Evolutionary conservation across 2,113 vertebrate species (phyloP), one percentile per base, ranked within the genome.

Genomic region (Lonchura striata): DNA sequence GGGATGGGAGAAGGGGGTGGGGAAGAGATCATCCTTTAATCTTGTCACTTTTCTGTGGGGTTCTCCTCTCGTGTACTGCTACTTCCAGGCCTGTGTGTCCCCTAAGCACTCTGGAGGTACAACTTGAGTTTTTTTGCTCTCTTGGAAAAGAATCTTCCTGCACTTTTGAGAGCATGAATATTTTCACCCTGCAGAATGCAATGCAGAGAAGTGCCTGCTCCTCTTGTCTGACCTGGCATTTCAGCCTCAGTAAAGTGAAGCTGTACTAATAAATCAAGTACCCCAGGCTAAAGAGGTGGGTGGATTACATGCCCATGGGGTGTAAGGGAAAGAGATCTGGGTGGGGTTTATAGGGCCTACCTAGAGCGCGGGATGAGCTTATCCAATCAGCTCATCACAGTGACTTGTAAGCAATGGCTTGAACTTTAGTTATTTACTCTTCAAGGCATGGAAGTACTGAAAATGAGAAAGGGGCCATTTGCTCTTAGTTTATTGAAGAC

Each of bases 21-120:
- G 93, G 95, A 74, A 95, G 91, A 95, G 91, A 90, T 94, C 79
- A 92, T 96, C 94, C 95, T 96, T 97, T 97, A 95, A 97, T 97
- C 86, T 97, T 90, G 94, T 96, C 89, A 95, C 92, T 83, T 95
- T 96, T 95, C 92, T 97, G 61, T 81, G 76, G 86, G 89, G 42
- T 94, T 91, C 84, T 97, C 92, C 96, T 90, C 86, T 97, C 0
- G 16, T 82, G 77, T 92, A 83, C 80, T 93, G 88, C 84, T 78
- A 80, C 82, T 95, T 92, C 82, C 59, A 90, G 94, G 87, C 88
- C 88, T 42, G 77, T 0, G 0, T 2, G 10, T 95, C 95, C 89
- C 91, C 88, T 71, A 88, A 97, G 92, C 1, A 1, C 91, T 93
- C 66, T 47, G 78, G 83, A 94, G 90, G 74, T 94, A 80, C 63